Evolutionary conservation across 2,113 vertebrate species (phyloP).

Genomic region (Zosterops japonicus): DNA sequence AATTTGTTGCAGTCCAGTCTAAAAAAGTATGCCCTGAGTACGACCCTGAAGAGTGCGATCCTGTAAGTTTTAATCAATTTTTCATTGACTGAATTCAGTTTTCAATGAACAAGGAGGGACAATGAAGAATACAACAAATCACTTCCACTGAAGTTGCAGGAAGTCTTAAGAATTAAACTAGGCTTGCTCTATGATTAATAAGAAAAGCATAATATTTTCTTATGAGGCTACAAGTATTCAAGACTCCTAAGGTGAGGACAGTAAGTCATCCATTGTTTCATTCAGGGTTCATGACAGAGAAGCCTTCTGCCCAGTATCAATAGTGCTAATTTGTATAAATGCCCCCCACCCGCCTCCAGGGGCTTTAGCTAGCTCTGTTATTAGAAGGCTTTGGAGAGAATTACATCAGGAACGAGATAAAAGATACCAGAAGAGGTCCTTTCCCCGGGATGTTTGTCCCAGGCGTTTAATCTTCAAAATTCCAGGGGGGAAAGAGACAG

Average conservation of each 20-base stretch:
- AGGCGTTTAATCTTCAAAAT: too few relatives aligned
- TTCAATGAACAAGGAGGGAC: not conserved
- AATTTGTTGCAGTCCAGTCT: conserved; percentile 43
- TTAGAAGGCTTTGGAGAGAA: too few relatives aligned
- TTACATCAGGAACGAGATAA: too few relatives aligned
- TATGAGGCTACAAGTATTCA: not conserved
- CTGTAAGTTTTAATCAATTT: conserved; percentile 73
- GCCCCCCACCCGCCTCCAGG: too few relatives aligned
- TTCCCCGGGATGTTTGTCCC: too few relatives aligned
- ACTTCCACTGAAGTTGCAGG: not conserved
- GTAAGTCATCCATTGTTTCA: not conserved
- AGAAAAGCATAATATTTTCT: not conserved
- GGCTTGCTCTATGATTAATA: not conserved
- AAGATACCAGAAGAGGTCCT: too few relatives aligned
- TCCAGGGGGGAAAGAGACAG: too few relatives aligned
- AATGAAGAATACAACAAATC: not conserved
- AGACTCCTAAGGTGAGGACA: not conserved
- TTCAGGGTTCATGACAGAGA: not conserved
- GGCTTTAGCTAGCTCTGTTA: too few relatives aligned
- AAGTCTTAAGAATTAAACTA: not conserved
- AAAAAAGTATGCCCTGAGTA: conserved; percentile 70
- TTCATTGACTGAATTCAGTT: not conserved
- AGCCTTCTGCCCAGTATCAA: not conserved
- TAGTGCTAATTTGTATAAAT: not conserved
- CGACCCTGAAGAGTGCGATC: conserved; percentile 70